Evolutionary conservation across 2,113 vertebrate species (phyloP), one percentile per base, ranked within the genome.

Genomic region (Dasyurus viverrinus): DNA sequence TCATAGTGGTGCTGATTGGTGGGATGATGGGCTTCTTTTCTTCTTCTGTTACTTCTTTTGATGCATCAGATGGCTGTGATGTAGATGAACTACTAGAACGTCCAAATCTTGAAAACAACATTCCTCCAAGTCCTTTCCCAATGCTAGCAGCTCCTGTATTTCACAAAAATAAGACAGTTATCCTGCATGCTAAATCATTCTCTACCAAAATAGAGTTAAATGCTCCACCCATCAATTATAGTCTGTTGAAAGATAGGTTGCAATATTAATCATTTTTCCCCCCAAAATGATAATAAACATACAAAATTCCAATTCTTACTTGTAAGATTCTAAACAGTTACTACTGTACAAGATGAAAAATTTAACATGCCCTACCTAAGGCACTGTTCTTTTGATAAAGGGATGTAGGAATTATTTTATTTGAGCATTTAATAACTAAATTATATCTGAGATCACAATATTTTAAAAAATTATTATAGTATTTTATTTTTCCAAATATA

Each of bases 121-220:
- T 99, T 94, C 99, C 99, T 7, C 99, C 99, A 0, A 99, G 99
- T 95, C 99, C 99, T 96, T 99, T 99, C 52, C 99, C 99, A 7
- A 99, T 99, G 97, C 99, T 99, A 0, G 99, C 99, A 6, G 99
- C 99, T 92, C 99, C 99, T 99, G 97, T 1, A 26, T n/a, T 94
- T 94, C 92, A 97, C 0, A 26, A 46, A 84, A 92, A 94, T 9
- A 97, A 92, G 90, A 54, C 8, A 91, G 93, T 96, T 54, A 92
- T 48, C 27, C 11, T 91, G 47, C 0, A 30, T 94, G 90, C 54
- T 97, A 60, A 97, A 92, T 91, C 55, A 90, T 42, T 96, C 27
- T 1, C 89, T 50, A 24, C 11, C 19, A 53, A 93, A 93, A 94
- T 89, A 52, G 76, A 94, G 36, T n/a, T 42, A 93, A 23, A 94